phyloP scores from a whole-genome alignment of 2,888 invertebrate genomes.

The Mesochorus sp. region DNA sequence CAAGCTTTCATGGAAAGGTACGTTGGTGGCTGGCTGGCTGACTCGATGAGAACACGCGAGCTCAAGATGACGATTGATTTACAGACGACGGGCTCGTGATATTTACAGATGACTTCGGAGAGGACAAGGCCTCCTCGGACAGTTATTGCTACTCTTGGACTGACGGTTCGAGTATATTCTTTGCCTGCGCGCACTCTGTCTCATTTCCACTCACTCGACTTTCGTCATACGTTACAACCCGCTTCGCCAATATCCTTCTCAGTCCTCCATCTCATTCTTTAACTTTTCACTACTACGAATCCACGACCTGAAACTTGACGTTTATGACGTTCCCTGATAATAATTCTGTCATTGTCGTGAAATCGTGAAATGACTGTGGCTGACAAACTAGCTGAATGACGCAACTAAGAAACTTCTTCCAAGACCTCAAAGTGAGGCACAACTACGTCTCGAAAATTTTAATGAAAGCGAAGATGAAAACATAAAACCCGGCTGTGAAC shows the following conservation, averaged over 20 bases:
- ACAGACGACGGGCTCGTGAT: constrained; percentile 71
- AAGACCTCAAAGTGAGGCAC: constrained; percentile 6
- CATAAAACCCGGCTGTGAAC: neutral
- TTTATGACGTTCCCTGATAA: constrained; percentile 75
- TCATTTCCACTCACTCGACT: constrained; percentile 42
- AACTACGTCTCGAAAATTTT: constrained; percentile 6
- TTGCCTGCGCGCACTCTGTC: constrained; percentile 34
- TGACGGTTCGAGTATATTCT: constrained; percentile 35
- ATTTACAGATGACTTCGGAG: constrained; percentile 74
- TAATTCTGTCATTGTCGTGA: constrained; percentile 76
- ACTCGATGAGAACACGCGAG: constrained; percentile 52
- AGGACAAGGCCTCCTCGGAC: constrained; percentile 69
- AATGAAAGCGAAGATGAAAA: neutral
- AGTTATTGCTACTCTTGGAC: constrained; percentile 71
- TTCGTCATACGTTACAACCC: constrained; percentile 19
- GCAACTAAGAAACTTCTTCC: neutral
- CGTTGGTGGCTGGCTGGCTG: constrained; percentile 5
- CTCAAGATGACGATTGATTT: constrained; percentile 75
- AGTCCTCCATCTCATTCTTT: constrained; percentile 49
- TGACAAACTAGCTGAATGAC: constrained; percentile 68
- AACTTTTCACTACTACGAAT: constrained; percentile 46
- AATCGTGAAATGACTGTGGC: constrained; percentile 72
- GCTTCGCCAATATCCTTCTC: constrained; percentile 57
- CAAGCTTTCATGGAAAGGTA: constrained; percentile 48
- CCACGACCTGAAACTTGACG: constrained; percentile 64